A percentile compares a stretch with the other conserved stretches of the same genome.
phyloP scores from a whole-genome alignment of 2,888 invertebrate species.

The Lasius platythorax region DNA sequence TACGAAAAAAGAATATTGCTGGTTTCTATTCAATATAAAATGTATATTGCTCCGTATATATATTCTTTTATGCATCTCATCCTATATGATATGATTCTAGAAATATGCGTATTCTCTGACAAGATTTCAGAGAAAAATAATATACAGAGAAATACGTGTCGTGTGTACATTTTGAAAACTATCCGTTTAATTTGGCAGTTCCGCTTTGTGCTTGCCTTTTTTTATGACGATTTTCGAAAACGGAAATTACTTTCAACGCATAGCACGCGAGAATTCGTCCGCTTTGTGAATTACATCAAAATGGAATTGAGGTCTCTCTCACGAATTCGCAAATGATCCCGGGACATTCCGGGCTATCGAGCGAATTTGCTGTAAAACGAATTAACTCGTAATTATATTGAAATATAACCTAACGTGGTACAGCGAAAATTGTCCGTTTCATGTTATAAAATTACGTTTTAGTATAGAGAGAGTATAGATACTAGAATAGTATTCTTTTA shows the following conservation, averaged over 20 bases:
- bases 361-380: conserved; percentile 70
- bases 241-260: conserved; percentile 42
- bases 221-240: conserved; percentile 49
- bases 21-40: not conserved
- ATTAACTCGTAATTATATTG: conserved; percentile 68
- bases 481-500: not conserved
- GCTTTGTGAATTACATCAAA: conserved; percentile 66
- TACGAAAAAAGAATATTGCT: not conserved
- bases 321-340: conserved; percentile 65
- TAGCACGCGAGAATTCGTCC: conserved; percentile 57
- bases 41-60: not conserved
- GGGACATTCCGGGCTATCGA: conserved; percentile 58
- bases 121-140: not conserved
- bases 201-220: conserved; percentile 7
- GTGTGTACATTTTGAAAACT: conserved; percentile 18
- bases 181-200: conserved; percentile 43
- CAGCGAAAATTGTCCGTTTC: not conserved
- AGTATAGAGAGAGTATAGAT: too few relatives aligned
- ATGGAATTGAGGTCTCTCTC: conserved; percentile 42
- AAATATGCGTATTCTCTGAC: not conserved
- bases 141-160: not conserved
- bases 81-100: conserved; percentile 12
- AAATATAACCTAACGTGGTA: conserved; percentile 64
- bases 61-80: not conserved
- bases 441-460: conserved; percentile 9